Base-by-base conservation (phyloP, 2,113 vertebrate species). In the Dermatemys mawii region DNA sequence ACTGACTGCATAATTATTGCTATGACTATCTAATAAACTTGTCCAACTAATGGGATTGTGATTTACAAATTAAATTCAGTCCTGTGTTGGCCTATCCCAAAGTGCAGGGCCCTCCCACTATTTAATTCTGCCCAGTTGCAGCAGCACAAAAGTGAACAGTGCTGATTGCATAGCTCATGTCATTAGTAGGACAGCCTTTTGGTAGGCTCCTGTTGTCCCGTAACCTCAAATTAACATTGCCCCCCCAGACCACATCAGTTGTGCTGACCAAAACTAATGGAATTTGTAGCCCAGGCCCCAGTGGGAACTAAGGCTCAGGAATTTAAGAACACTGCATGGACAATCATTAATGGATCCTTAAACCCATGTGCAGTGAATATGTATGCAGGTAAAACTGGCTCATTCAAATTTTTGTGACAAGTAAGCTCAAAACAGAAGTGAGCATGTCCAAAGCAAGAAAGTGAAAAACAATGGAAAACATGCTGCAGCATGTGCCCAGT, bases 241-340 rank as follows among this genome's bases (percentile, higher is more conserved):
- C 17, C 19, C 17, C 16, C 9, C 19, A 38, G n/a, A 70, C 16
- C 48, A 51, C 32, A n/a, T 32, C 48, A 49, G 9, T 35, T 17
- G 8, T 11, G 17, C 19, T 4, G 9, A 17, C 8, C 27, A 3
- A 22, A 24, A 46, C 5, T 19, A 49, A n/a, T 8, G 17, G 5
- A 49, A 12, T 50, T 35, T 50, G 48, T 10, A 21, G 46, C 29
- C 19, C 48, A 27, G 3, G 16, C 12, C 26, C 14, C 75, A 32
- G 27, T 19, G 16, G 46, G 12, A 5, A 83, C 41, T 41, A 17
- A 75, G n/a, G 63, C 41, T 41, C 2, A 57, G 35, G 76, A 32
- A 8, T 2, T 0, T 1, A 2, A 70, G 50, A 21, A 7, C 19
- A 0, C 4, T 1, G 55, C 2, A 0, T 0, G 29, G 26, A 1